Conservation (phyloP, 2,797 vertebrate species). For the Petrocephalus sullivani region DNA sequence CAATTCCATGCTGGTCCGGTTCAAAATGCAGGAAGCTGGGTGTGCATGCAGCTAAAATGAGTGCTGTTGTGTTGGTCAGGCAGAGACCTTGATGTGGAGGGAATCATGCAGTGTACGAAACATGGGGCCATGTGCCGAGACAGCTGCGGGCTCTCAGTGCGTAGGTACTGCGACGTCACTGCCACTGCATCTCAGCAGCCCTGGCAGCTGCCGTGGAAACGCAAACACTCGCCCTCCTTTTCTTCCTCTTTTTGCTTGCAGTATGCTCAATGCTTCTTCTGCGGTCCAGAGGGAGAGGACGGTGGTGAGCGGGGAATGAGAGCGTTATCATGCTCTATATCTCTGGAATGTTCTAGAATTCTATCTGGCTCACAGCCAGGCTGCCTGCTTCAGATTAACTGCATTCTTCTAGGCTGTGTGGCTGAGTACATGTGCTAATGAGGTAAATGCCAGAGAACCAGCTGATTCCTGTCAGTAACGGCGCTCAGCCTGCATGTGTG, state of each 20-base stretch:
- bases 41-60: background rate
- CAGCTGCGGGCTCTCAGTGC: slow-evolving; percentile 53
- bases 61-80: background rate
- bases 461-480: slow-evolving; percentile 20
- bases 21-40: background rate
- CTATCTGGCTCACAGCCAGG: background rate
- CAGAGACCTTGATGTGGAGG: slow-evolving; percentile 51
- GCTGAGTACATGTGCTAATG: slow-evolving; percentile 17
- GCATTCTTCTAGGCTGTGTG: background rate
- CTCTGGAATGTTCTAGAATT: background rate
- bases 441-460: slow-evolving; percentile 22
- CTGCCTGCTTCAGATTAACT: background rate
- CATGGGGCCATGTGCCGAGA: slow-evolving; percentile 49
- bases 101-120: slow-evolving; percentile 51
- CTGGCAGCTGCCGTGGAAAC: slow-evolving; percentile 15
- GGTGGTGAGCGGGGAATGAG: slow-evolving; percentile 43
- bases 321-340: background rate
- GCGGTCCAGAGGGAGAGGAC: slow-evolving; percentile 45
- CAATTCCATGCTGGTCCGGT: background rate
- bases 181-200: background rate
- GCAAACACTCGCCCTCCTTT: background rate
- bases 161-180: slow-evolving; percentile 41
- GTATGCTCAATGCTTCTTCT: slow-evolving; percentile 57
- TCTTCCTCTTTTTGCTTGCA: slow-evolving; percentile 24
- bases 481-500: background rate